Base-by-base conservation (phyloP, 1,140 invertebrate species). In the Bombus breviceps region DNA sequence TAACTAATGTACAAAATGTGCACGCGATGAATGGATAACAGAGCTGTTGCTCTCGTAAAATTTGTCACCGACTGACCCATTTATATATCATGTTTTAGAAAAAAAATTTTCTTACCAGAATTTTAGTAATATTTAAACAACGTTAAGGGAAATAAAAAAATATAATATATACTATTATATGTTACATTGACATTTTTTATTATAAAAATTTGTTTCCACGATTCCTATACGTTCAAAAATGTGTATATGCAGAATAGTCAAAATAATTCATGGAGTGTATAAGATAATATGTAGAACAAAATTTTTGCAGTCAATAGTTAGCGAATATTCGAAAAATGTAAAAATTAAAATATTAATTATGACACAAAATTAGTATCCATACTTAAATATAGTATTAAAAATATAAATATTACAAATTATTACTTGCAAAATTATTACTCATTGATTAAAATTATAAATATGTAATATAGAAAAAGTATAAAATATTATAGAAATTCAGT, bases 21-120 rank as follows among this genome's bases (percentile, higher is more conserved):
- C 74, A 76, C 47, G 53, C 34, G 75, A 77, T 77, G 57, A 77
- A 77, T 59, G 53, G 37, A 59, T n/a, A 75, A 75, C 43, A 39
- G 25, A 53, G 8, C 32, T 25, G 73, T 57, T 57, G 8, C 22
- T 47, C 43, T 28, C 32, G 25, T 37, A 28, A 59, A 62, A 77
- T 77, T 77, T 77, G 28, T 77, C 39, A 62, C 6, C n/a, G 1
- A 59, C 32, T 18, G 13, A 28, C 73, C 25, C 28, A 10, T 39
- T 39, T 39, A 28, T 59, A 34, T 18, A 39, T 53, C 47, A 10
- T 34, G 10, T 10, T 74, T 74, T 74, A 34, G 4, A 47, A 34
- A 28, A 73, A 43, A n/a, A 28, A 0, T 28, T 41, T 32, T 8
- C 66, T 68, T 34, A 10, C 22, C 9, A 25, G 10, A 15, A 53